These are phyloP conservation scores for Thaleichthys pacificus DNA, from an alignment of 2,797 vertebrate species.

Conservation along the genomic window DNA sequence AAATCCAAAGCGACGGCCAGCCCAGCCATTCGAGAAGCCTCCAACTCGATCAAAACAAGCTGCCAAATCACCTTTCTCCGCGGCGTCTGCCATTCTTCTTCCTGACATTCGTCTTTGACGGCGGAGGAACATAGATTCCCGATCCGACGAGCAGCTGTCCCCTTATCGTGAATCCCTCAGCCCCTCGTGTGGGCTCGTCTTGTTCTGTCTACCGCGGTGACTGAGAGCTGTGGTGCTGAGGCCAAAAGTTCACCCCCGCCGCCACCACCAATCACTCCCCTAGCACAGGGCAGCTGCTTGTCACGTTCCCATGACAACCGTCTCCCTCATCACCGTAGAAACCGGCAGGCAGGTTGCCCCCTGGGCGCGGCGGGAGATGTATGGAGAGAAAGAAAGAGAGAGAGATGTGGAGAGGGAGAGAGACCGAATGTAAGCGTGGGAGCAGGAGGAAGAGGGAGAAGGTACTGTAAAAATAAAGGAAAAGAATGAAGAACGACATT, in stretches of 20 bases:
- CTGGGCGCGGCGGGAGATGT: constrained; percentile 26
- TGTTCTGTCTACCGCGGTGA: constrained; percentile 16
- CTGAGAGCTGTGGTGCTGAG: constrained; percentile 33
- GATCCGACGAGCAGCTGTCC: not conserved
- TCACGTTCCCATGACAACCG: constrained; percentile 77
- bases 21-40: not conserved
- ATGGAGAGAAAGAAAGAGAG: constrained; percentile 1
- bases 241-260: constrained; percentile 41
- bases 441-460: not conserved
- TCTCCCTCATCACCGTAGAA: constrained; percentile 63
- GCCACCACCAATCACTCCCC: constrained; percentile 53
- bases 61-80: not conserved
- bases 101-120: not conserved
- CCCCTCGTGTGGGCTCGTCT: constrained; percentile 23
- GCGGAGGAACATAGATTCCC: not conserved
- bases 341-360: constrained; percentile 38
- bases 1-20: too few relatives aligned
- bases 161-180: not conserved
- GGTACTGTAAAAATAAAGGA: constrained; percentile 8
- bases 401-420: not conserved
- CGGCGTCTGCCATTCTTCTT: not conserved
- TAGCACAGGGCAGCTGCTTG: constrained; percentile 57
- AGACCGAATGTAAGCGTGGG: not conserved
- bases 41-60: not conserved
- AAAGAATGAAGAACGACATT: not conserved